Evolutionary conservation across 2,888 invertebrate species (phyloP).

Genomic region (Lithophane ornitopus): DNA sequence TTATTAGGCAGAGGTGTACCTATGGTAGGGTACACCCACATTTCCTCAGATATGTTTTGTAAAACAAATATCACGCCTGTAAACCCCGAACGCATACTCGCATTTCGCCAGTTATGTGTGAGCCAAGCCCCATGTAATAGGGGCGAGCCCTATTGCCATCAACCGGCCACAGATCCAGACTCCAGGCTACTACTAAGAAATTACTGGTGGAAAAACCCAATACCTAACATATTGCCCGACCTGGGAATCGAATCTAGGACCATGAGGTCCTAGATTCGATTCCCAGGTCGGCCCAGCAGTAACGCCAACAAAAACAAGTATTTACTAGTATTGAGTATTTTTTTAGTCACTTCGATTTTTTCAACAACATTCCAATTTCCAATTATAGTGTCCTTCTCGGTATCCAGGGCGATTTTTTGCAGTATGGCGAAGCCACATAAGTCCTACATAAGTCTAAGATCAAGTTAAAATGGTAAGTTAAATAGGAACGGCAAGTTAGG

Average conservation of each 20-base stretch:
- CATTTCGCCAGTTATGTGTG: too few relatives aligned
- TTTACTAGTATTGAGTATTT: background rate
- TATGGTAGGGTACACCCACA: too few relatives aligned
- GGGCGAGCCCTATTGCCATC: too few relatives aligned
- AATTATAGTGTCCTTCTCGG: background rate
- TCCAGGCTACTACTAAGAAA: too few relatives aligned
- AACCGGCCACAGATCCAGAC: too few relatives aligned
- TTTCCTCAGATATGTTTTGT: too few relatives aligned
- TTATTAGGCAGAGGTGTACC: too few relatives aligned
- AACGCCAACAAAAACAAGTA: background rate
- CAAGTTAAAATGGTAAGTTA: conserved; percentile 23
- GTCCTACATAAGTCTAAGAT: conserved; percentile 9
- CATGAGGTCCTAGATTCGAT: too few relatives aligned
- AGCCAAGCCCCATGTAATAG: too few relatives aligned
- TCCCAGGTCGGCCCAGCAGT: background rate
- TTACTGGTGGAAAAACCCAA: background rate
- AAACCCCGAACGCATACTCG: background rate
- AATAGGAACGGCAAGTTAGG: conserved; percentile 21
- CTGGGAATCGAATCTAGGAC: background rate
- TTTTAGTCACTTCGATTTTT: background rate
- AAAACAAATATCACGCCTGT: background rate
- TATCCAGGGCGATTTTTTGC: background rate
- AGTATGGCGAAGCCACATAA: too few relatives aligned
- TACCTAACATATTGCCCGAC: background rate
- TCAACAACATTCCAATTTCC: background rate